These are phyloP conservation scores for Melieria crassipennis DNA, from an alignment of 2,888 invertebrate genomes.

Conservation along the genomic window DNA sequence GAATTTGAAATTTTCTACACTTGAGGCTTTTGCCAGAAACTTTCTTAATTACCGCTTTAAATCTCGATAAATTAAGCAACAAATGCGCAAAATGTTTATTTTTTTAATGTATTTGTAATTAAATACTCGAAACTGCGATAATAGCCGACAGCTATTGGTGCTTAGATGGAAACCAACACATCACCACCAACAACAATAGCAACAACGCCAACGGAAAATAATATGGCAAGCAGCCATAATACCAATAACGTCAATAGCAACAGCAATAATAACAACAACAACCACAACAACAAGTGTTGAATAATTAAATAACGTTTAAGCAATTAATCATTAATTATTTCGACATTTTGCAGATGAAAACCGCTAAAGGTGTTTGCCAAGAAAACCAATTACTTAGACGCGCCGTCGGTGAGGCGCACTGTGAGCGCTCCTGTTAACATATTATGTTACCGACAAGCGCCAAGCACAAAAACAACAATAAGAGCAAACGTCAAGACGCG, in stretches of 20 bases:
- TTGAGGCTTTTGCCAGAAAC: too few species aligned
- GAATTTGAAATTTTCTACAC: too few species aligned
- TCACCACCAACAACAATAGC: neutral
- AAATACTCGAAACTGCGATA: neutral
- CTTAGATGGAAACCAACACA: too few species aligned
- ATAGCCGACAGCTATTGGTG: neutral
- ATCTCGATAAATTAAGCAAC: too few species aligned
- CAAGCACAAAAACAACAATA: too few species aligned
- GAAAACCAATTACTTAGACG: constrained; percentile 45
- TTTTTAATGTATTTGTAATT: neutral
- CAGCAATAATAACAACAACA: too few species aligned
- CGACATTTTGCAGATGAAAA: constrained; percentile 41
- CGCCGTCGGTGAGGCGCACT: constrained; percentile 5
- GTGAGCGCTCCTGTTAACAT: constrained; percentile 40
- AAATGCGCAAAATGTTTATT: too few species aligned
- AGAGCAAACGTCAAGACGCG: too few species aligned
- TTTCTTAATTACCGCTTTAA: too few species aligned
- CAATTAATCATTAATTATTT: constrained; percentile 58
- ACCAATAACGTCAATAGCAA: too few species aligned
- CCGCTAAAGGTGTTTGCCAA: constrained; percentile 47
- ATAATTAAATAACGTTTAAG: constrained; percentile 53
- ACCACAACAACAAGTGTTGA: constrained; percentile 9
- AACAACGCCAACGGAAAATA: neutral
- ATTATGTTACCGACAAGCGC: constrained; percentile 30
- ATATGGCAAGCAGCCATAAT: neutral